Base-by-base conservation (phyloP, 1,140 invertebrate genomes). In the Mesaphorura yosii region DNA sequence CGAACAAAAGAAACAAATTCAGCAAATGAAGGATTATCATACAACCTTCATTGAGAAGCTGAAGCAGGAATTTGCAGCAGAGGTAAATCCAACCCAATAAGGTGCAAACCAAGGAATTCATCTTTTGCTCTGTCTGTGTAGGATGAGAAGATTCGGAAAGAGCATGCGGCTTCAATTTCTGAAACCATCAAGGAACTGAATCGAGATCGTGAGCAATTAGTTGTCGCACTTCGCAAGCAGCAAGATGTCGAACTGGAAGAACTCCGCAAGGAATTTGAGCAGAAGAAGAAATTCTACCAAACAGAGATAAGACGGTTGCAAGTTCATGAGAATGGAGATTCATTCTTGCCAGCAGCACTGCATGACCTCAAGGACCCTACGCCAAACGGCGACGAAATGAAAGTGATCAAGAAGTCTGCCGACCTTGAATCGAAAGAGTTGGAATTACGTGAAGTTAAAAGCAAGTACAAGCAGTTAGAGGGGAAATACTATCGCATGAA, bases 21-120 rank as follows among this genome's bases (percentile, higher is more conserved):
- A 22, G n/a, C 44, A 54, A 27, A 37, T 54, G 31, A 34, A 40
- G 20, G 52, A 54, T 17, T 54, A 48, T 37, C 52, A 47, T 48
- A 10, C 5, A 25, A 39, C 52, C 2, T 27, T 54, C 17, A 23
- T 48, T 25, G 52, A 40, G 17, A 54, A 48, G 37, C 12, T 54
- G 3, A 26, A 48, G 26, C 10, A 5, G 3, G 52, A 54, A 3
- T 27, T 54, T 19, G 15, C n/a, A 15, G 25, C 17, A 22, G 52
- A 54, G 44, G 52, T 45, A 45, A 34, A n/a, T 10, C 31, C 10
- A 34, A 34, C 31, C 10, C n/a, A 10, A 20, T 6, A 42, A 34
- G n/a, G n/a, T 34, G 10, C 17, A 15, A 15, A 42, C 20, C 22
- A 42, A 12, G 10, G 10, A 15, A 7, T 20, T 42, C 7, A 42